Evolutionary conservation across 2,888 invertebrate species (phyloP).

Genomic region (Drosophila seclusa): DNA sequence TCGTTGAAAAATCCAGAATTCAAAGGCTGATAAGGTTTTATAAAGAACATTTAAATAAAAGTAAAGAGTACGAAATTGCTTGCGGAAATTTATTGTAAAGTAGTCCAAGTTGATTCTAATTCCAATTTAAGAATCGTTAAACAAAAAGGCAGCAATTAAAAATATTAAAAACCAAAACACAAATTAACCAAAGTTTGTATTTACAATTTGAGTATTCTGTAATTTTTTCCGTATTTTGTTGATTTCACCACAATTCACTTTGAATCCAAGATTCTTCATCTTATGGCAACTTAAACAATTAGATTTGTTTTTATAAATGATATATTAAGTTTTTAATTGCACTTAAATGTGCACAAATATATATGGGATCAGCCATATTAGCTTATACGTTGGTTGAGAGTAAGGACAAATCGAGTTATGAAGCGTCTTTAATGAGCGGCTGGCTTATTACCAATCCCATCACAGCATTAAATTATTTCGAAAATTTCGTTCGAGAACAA

Average conservation of each 20-base stretch:
- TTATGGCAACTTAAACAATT: too few species aligned
- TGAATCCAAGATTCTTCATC: neutral
- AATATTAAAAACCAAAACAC: neutral
- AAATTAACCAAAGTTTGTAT: neutral
- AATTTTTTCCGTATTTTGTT: neutral
- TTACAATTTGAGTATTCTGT: neutral
- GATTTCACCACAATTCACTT: neutral
- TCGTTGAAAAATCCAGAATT: neutral
- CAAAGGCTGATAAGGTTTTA: neutral
- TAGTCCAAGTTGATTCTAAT: neutral
- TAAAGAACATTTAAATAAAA: neutral
- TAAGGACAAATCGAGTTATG: too few species aligned
- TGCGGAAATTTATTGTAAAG: neutral
- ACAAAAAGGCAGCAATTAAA: neutral
- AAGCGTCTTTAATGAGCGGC: too few species aligned
- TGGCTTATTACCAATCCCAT: too few species aligned
- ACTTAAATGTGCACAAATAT: too few species aligned
- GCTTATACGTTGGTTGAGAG: too few species aligned
- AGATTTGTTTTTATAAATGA: too few species aligned
- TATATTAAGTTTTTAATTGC: too few species aligned
- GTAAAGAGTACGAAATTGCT: neutral
- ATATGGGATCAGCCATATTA: too few species aligned
- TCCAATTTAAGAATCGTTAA: neutral
- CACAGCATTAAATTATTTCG: too few species aligned
- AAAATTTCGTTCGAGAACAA: neutral